phyloP scores from a whole-genome alignment of 2,888 invertebrate genomes.

The Dryocosmus kuriphilus region DNA sequence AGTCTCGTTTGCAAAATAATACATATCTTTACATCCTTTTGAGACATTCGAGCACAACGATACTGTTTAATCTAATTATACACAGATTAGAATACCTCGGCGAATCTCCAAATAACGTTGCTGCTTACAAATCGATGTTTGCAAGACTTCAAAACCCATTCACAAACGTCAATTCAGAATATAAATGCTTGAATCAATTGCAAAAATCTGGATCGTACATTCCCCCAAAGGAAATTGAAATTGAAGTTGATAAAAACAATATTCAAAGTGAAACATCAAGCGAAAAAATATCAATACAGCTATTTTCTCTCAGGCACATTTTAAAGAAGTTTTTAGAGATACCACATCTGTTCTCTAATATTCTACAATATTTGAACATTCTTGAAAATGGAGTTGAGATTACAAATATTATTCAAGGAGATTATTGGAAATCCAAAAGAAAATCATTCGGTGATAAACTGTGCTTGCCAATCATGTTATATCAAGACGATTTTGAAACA shows the following conservation, averaged over 20 bases:
- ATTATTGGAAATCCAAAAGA: too few relatives aligned
- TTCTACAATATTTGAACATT: slow-evolving; percentile 24
- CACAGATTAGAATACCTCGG: too few relatives aligned
- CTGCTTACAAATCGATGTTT: slow-evolving; percentile 34
- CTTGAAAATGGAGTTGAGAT: slow-evolving; percentile 41
- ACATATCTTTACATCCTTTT: too few relatives aligned
- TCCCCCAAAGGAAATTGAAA: too few relatives aligned
- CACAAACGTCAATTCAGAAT: slow-evolving; percentile 44
- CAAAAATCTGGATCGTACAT: too few relatives aligned
- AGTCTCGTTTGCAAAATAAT: too few relatives aligned
- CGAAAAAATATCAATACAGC: slow-evolving; percentile 21
- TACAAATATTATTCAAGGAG: slow-evolving; percentile 49
- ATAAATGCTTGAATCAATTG: too few relatives aligned
- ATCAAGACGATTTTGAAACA: too few relatives aligned
- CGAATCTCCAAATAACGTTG: too few relatives aligned
- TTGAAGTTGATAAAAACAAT: slow-evolving; percentile 2
- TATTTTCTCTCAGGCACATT: slow-evolving; percentile 42
- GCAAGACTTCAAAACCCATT: slow-evolving; percentile 42
- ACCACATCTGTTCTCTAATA: slow-evolving; percentile 26
- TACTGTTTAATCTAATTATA: too few relatives aligned
- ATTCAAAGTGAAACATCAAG: slow-evolving; percentile 21
- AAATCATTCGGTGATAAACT: slow-evolving; percentile 38
- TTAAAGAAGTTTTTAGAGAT: slow-evolving; percentile 47
- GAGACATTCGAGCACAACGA: too few relatives aligned
- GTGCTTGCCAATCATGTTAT: slow-evolving; percentile 48